Conservation (phyloP, 2,888 invertebrate species). For the Hypomecis atomaria region DNA sequence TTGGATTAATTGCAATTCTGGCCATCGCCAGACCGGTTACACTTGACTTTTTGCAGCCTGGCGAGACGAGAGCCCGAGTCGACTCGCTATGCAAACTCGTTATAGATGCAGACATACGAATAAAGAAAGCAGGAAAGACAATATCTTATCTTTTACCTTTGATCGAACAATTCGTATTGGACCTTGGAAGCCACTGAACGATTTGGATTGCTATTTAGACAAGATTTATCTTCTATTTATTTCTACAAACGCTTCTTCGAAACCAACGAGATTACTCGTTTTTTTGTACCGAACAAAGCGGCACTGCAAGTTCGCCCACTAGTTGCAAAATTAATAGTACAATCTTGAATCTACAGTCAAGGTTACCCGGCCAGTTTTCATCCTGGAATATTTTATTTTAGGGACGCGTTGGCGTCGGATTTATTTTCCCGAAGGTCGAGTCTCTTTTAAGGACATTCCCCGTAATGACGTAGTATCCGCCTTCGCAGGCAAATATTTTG, state of each 20-base stretch:
- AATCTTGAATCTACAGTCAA: conserved; percentile 41
- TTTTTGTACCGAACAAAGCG: too few species aligned
- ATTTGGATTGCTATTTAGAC: too few species aligned
- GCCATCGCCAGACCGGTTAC: conserved; percentile 71
- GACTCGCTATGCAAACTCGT: neutral
- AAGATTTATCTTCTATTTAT: too few species aligned
- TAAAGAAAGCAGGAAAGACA: conserved; percentile 49
- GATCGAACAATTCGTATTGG: too few species aligned
- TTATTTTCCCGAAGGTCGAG: conserved; percentile 51
- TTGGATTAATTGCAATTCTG: conserved; percentile 76
- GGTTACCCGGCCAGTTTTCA: conserved; percentile 40
- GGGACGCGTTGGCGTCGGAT: conserved; percentile 48
- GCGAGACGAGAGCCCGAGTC: conserved; percentile 52
- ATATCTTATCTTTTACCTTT: conserved; percentile 36
- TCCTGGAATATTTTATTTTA: conserved; percentile 43
- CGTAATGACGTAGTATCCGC: conserved; percentile 49
- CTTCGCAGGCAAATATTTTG: conserved; percentile 60
- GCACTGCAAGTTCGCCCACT: too few species aligned
- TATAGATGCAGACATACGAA: conserved; percentile 25
- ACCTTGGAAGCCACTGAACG: too few species aligned
- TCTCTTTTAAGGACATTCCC: conserved; percentile 55
- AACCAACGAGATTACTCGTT: too few species aligned
- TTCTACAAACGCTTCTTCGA: too few species aligned
- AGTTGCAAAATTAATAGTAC: neutral
- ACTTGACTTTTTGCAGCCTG: conserved; percentile 57